Evolutionary conservation across 2,797 vertebrate species (phyloP).

Genomic region (Pipistrellus kuhlii): DNA sequence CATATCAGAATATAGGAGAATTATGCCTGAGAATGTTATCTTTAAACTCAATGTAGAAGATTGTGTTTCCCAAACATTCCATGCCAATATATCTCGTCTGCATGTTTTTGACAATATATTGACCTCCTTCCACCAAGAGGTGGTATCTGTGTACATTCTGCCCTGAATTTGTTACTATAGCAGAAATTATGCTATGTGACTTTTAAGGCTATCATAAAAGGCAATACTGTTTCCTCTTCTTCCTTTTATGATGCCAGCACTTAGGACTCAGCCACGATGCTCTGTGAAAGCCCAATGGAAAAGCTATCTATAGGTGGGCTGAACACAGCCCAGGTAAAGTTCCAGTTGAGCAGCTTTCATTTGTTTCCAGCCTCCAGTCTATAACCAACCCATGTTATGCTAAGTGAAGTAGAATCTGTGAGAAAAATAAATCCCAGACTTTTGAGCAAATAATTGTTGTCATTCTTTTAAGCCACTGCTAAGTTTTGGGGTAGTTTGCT

Average conservation of each 20-base stretch:
- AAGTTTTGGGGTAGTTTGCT: not conserved
- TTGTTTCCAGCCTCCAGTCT: not conserved
- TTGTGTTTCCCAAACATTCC: constrained; percentile 1
- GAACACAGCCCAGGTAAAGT: not conserved
- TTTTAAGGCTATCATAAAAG: not conserved
- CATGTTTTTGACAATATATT: not conserved
- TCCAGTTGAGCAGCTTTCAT: not conserved
- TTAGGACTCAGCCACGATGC: not conserved
- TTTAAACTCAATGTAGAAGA: not conserved
- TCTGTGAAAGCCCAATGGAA: not conserved
- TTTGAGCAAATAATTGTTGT: not conserved
- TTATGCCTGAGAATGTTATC: not conserved
- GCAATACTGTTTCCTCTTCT: not conserved
- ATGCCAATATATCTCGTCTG: not conserved
- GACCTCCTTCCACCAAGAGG: not conserved
- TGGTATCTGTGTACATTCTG: not conserved
- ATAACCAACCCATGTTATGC: not conserved
- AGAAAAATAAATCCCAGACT: not conserved
- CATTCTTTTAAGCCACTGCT: not conserved
- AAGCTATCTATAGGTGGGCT: not conserved
- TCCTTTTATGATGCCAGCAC: not conserved
- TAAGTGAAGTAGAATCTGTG: not conserved
- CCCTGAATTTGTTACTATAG: not conserved
- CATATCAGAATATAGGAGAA: not conserved
- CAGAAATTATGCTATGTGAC: not conserved